A percentile compares a stretch with the other conserved stretches of the same genome.
phyloP scores from a whole-genome alignment of 2,797 vertebrate species.

The Microctenopoma stevenorrisi region DNA sequence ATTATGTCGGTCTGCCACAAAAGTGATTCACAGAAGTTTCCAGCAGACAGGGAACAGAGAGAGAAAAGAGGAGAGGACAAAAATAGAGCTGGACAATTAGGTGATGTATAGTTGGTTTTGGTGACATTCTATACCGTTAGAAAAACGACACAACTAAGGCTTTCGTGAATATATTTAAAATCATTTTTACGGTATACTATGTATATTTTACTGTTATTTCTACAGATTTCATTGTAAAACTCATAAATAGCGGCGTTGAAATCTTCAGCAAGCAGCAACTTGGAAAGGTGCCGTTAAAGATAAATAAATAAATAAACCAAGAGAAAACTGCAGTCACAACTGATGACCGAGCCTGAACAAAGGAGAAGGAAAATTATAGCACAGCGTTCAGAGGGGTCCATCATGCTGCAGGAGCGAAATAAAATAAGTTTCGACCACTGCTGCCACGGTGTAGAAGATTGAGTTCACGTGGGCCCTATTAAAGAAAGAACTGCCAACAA shows the following conservation, averaged over 20 bases:
- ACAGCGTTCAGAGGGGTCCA: not conserved
- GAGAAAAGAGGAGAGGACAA: not conserved
- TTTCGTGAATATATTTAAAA: too few relatives aligned
- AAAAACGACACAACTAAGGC: too few relatives aligned
- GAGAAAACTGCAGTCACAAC: slow-evolving; percentile 4
- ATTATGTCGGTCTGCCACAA: slow-evolving; percentile 15
- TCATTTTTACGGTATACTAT: too few relatives aligned
- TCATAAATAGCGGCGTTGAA: too few relatives aligned
- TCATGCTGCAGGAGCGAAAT: slow-evolving; percentile 1
- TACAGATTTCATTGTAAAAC: too few relatives aligned
- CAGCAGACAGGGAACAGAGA: not conserved
- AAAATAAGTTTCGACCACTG: slow-evolving; percentile 19
- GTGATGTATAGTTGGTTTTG: not conserved
- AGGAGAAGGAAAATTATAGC: slow-evolving; percentile 1
- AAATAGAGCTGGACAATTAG: not conserved
- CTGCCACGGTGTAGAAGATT: not conserved
- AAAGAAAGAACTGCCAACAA: slow-evolving; percentile 1
- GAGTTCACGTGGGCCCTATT: not conserved
- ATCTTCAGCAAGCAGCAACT: not conserved
- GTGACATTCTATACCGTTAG: not conserved
- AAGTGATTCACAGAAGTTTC: slow-evolving; percentile 20
- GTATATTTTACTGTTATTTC: too few relatives aligned
- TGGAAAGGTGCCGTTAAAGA: slow-evolving; percentile 13
- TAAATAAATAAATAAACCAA: not conserved
- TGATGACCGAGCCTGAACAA: slow-evolving; percentile 2